Evolutionary conservation across 35 echinoderm and acorn worm species (phyloP), one percentile per base, ranked within the genome.

Genomic region (Patiria miniata): DNA sequence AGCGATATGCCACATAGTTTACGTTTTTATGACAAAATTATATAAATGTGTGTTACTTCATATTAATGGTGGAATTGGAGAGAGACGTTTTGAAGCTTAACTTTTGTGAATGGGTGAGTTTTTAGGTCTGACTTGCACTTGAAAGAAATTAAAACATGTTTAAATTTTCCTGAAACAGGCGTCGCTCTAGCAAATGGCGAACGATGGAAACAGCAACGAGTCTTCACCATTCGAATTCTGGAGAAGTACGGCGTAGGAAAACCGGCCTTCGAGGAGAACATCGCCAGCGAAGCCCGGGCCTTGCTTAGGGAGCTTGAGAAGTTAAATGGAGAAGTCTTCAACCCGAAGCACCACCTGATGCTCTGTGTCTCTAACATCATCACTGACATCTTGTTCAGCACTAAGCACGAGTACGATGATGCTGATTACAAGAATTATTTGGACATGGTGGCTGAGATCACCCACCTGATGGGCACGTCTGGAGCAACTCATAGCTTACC

Each of bases 301-400:
- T 1, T 73, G 2, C 26, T 73, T 2, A 23, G 9, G 1, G 65
- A 73, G 65, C 21, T 73, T 34, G 65, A 2, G 2, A 23, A 18
- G 2, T 34, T 23, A 7, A 23, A 30, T 14, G 65, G 65, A 10
- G 29, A 73, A 23, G 65, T 23, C 26, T 73, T 73, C 26, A 23
- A 73, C n/a, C 65, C 65, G 2, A 73, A 73, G 26, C 8, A 73
- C 26, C n/a, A 22, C 19, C 21, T 73, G 65, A 73, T 73, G 65
- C 21, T 73, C 29, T 73, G 65, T 23, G 65, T 89, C 38, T 89
- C 40, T 56, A 89, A 82, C 56, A 82, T 89, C 79, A 55, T 89
- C 10, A 22, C 52, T 1, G 57, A 56, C 17, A 22, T 89, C 36
- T 23, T 60, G 40, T 81, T 81, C n/a, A 79, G 87, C 47, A 89